A percentile compares a stretch with the other conserved stretches of the same genome.
phyloP scores from a whole-genome alignment of 2,113 vertebrate genomes.

The Mesoclemmys tuberculata region DNA sequence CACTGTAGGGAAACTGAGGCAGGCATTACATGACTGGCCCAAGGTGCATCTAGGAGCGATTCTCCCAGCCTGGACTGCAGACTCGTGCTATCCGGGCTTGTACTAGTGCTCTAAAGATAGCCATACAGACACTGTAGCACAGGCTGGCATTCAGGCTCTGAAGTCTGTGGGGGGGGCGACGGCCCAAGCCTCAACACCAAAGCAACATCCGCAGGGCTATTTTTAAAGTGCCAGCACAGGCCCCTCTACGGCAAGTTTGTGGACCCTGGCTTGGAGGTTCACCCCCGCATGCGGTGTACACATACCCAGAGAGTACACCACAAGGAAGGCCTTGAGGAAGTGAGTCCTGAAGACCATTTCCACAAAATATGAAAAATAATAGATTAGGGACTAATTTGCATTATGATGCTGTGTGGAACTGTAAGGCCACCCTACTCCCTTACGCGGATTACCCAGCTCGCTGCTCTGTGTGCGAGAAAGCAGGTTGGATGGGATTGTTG shows the following conservation, averaged over 20 bases:
- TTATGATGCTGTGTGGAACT: neutral
- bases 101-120: neutral
- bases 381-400: neutral
- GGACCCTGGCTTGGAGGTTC: neutral
- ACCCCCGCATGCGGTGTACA: neutral
- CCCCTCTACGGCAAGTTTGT: neutral
- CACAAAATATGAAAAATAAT: neutral
- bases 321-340: fast-evolving
- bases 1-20: neutral
- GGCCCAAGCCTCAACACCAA: no score
- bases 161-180: neutral
- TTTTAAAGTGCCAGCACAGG: neutral
- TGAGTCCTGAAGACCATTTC: neutral
- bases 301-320: neutral
- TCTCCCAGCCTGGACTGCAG: neutral
- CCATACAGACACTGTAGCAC: neutral
- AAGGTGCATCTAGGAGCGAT: neutral
- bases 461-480: neutral
- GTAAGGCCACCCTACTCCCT: neutral
- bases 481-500: neutral
- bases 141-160: neutral
- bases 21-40: neutral
- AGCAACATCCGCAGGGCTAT: no score
- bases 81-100: neutral
- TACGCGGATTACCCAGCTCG: no score